These are phyloP conservation scores for Idaea dimidiata DNA, from an alignment of 2,888 invertebrate species.

Conservation along the genomic window DNA sequence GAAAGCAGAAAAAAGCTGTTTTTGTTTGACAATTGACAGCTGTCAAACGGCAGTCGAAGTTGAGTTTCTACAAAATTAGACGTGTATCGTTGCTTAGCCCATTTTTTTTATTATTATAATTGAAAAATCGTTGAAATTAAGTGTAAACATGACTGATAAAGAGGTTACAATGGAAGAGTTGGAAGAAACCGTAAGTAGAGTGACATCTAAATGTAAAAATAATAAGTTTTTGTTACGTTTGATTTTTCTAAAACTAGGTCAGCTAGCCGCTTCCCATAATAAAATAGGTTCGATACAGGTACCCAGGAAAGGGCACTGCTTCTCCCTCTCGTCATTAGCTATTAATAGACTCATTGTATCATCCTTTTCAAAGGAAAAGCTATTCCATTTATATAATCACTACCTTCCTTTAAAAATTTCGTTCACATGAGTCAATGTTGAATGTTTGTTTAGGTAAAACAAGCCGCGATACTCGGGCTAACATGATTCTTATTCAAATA, in stretches of 20 bases:
- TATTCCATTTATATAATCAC: background rate
- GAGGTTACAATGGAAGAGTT: slow-evolving; percentile 68
- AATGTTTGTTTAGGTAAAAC: no score
- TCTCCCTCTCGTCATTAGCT: background rate
- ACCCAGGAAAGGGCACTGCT: background rate
- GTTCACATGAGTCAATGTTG: no score
- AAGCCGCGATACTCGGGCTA: no score
- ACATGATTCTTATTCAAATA: no score
- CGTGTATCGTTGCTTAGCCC: no score
- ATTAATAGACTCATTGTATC: background rate
- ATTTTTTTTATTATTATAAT: slow-evolving; percentile 27
- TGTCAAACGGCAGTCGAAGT: no score
- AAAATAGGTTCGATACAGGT: slow-evolving; percentile 2
- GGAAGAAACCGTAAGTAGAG: slow-evolving; percentile 64
- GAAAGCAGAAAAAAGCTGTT: no score
- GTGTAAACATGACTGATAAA: slow-evolving; percentile 61
- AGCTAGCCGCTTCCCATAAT: slow-evolving; percentile 45
- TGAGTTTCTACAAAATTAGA: no score
- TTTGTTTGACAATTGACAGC: no score
- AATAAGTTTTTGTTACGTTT: slow-evolving; percentile 15
- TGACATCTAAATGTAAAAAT: slow-evolving; percentile 12
- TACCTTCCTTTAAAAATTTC: background rate
- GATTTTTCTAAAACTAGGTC: slow-evolving; percentile 49
- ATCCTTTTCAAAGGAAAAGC: background rate
- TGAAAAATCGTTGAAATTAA: slow-evolving; percentile 37